Percentiles rank a stretch among this genome's conserved stretches.
phyloP scores from a whole-genome alignment of 2,113 vertebrate species.

The Spheniscus mendiculus region DNA sequence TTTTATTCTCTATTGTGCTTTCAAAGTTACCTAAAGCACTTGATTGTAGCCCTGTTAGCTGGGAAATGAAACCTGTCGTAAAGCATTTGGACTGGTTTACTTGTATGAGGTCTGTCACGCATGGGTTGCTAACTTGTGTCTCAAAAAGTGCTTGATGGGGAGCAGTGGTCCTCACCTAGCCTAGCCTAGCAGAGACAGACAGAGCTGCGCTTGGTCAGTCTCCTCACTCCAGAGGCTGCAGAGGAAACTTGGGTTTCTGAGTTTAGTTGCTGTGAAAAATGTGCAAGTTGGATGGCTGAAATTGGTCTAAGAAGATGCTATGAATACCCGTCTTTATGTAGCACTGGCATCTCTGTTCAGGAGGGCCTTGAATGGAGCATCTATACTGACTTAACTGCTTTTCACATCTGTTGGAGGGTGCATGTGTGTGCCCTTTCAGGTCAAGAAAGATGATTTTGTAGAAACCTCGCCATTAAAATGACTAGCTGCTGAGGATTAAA shows the following conservation, averaged over 20 bases:
- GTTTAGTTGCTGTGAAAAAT: not conserved
- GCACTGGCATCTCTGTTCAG: constrained; percentile 14
- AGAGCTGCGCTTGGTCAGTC: not conserved
- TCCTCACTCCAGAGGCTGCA: not conserved
- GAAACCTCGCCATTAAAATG: not conserved
- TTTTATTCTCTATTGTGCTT: not conserved
- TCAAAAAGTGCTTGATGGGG: not conserved
- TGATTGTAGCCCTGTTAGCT: not conserved
- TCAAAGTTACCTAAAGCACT: not conserved
- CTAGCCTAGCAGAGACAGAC: fast-evolving
- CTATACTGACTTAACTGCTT: constrained; percentile 53
- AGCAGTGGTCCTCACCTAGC: not conserved
- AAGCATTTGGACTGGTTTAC: not conserved
- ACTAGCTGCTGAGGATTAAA: constrained; percentile 30
- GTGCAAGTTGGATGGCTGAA: not conserved
- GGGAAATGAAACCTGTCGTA: not conserved
- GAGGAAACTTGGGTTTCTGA: not conserved
- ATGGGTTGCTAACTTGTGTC: not conserved
- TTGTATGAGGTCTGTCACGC: not conserved
- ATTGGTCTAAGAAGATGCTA: not conserved
- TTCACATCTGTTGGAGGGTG: not conserved
- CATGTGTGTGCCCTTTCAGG: constrained; percentile 43
- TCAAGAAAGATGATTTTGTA: constrained; percentile 47
- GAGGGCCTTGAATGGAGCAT: constrained; percentile 43
- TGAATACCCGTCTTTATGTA: constrained; percentile 56